Base-by-base conservation (phyloP, 2,888 invertebrate species). In the Bembecia ichneumoniformis region DNA sequence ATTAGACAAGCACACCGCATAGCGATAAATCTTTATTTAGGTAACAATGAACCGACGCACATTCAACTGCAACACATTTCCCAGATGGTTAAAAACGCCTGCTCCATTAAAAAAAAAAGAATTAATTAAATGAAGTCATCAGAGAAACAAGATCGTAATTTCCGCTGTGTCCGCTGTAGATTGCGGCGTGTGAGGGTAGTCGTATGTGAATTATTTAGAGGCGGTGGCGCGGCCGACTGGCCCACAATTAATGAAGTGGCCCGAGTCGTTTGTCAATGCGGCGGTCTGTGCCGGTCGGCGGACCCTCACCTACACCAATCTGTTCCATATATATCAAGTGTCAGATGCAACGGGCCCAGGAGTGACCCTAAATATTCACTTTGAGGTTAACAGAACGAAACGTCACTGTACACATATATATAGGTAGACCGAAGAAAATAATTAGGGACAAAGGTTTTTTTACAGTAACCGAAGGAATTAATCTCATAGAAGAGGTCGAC, bases 221-320 rank as follows among this genome's bases (percentile, higher is more conserved):
- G 75, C 71, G 78, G 81, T 71, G 66, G 71, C 68, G 68, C 70
- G 73, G 74, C 66, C 74, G 73, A 76, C 70, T 75, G 74, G 71
- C 68, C 74, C 76, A 68, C 81, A 82, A 84, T 83, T 86, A 86
- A 83, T 84, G 81, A 80, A 82, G 77, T 80, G 75, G 74, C 71
- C 71, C 71, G 62, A 77, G 77, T 75, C 79, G 80, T 83, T 84
- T 82, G 81, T 82, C 82, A 84, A 78, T 77, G 74, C 67, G 75
- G 70, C 64, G 68, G 66, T 63, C 67, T 58, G 71, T 62, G 63
- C 67, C 66, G 68, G 72, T 70, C 65, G 63, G 59, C 62, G 64
- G 66, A 64, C 69, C 71, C 73, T 68, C 68, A 68, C 69, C 66
- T 72, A 68, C 56, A 52, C 66, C 68, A 62, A 78, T 74, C 71